A percentile compares a stretch with the other conserved stretches of the same genome.
These are phyloP conservation scores for Aquatica leii DNA, from an alignment of 2,888 invertebrate genomes.

Conservation along the genomic window DNA sequence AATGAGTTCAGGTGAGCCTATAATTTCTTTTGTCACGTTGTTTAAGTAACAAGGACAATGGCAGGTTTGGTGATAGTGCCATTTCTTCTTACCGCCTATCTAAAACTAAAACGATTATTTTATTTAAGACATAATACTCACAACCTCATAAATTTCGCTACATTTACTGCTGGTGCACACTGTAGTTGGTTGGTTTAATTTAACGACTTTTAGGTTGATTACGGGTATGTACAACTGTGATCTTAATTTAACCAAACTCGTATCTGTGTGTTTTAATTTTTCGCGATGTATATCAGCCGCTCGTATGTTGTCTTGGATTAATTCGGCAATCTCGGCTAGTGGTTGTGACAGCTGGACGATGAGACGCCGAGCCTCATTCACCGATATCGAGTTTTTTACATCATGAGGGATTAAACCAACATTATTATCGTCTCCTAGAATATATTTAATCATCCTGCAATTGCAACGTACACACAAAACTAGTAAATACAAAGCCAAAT, in stretches of 20 bases:
- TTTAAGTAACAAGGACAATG: slow-evolving; percentile 52
- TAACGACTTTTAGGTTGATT: slow-evolving; percentile 46
- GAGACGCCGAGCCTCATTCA: slow-evolving; percentile 54
- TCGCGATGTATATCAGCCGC: slow-evolving; percentile 46
- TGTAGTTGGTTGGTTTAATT: slow-evolving; percentile 50
- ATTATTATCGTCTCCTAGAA: slow-evolving; percentile 43
- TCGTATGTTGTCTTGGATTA: slow-evolving; percentile 52
- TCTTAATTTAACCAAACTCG: slow-evolving; percentile 47
- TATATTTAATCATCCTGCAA: slow-evolving; percentile 50
- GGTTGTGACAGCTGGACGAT: slow-evolving; percentile 54
- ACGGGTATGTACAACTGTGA: slow-evolving; percentile 51
- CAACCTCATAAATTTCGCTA: slow-evolving; percentile 38
- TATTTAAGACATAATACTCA: neutral
- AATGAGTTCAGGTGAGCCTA: slow-evolving; percentile 48
- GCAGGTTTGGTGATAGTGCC: slow-evolving; percentile 51
- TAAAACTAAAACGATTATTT: slow-evolving; percentile 27
- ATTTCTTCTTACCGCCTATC: slow-evolving; percentile 47
- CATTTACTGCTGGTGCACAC: slow-evolving; percentile 51
- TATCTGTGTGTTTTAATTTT: slow-evolving; percentile 41
- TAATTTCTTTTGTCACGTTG: slow-evolving; percentile 49
- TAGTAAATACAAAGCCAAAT: too few species aligned
- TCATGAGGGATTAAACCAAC: slow-evolving; percentile 49
- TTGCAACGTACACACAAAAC: slow-evolving; percentile 20
- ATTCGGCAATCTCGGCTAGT: slow-evolving; percentile 53
- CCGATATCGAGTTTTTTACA: slow-evolving; percentile 50